These are phyloP conservation scores for Petrolisthes cinctipes DNA, from an alignment of 2,888 invertebrate genomes.

Conservation along the genomic window DNA sequence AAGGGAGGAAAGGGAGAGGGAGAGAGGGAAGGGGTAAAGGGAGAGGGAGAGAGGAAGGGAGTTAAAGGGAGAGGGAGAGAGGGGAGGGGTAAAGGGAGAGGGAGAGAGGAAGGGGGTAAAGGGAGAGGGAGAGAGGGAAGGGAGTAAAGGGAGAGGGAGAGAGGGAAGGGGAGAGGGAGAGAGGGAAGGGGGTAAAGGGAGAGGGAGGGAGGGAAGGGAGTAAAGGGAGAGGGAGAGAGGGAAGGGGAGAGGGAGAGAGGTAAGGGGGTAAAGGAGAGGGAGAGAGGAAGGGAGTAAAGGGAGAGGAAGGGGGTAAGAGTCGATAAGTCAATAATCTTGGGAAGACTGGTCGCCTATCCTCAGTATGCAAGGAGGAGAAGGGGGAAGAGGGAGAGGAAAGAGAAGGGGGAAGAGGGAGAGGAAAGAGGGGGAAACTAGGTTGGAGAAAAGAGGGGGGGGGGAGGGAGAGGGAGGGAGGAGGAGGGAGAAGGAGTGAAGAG, in stretches of 20 bases:
- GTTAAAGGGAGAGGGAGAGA: not conserved
- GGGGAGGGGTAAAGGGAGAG: not conserved
- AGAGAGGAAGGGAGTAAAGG: constrained; percentile 20
- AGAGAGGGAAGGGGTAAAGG: constrained; percentile 3
- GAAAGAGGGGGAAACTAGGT: not conserved
- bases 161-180: constrained; percentile 8
- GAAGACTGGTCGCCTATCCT: not conserved
- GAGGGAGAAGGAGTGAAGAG: not conserved
- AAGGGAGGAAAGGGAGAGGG: not conserved
- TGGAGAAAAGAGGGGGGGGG: not conserved
- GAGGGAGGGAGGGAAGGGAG: not conserved
- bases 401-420: not conserved
- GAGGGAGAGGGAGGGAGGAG: not conserved
- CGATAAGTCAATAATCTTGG: constrained; percentile 29
- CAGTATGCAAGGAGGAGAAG: not conserved
- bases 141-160: not conserved
- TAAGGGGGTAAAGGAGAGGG: constrained; percentile 22
- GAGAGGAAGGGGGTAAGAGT: not conserved
- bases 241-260: constrained; percentile 23
- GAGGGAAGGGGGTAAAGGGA: constrained; percentile 30
- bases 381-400: not conserved
- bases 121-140: not conserved
- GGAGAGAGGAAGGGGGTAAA: constrained; percentile 23
- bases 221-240: not conserved
- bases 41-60: not conserved